phyloP scores from a whole-genome alignment of 2,113 vertebrate genomes.

The Aplodontia rufa region DNA sequence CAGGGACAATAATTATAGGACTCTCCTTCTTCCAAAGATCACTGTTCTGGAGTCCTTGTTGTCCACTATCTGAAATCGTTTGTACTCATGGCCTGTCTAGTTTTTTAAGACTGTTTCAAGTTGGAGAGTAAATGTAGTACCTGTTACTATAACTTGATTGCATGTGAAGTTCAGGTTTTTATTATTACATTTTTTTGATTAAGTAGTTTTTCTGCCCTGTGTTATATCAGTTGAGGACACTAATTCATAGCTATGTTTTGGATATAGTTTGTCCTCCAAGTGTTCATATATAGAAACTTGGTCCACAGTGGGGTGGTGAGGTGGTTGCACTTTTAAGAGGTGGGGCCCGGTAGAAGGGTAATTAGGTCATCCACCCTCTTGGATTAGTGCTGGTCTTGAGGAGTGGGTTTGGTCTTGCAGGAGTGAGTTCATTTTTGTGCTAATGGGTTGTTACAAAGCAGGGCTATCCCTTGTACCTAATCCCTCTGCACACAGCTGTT shows the following conservation, averaged over 20 bases:
- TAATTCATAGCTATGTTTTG: neutral
- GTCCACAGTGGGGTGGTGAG: neutral
- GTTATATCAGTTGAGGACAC: neutral
- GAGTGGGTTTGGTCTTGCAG: neutral
- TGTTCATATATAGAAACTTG: neutral
- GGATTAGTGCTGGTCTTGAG: neutral
- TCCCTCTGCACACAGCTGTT: neutral
- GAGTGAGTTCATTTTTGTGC: neutral
- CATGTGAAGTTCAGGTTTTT: neutral
- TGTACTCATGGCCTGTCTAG: neutral
- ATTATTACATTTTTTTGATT: neutral
- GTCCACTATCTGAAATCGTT: neutral
- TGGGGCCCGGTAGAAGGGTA: neutral
- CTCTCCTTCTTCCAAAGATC: neutral
- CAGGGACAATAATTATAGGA: neutral
- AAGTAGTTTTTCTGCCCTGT: neutral
- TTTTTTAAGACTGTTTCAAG: neutral
- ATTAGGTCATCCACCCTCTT: neutral
- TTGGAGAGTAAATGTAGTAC: neutral
- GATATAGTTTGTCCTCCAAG: neutral
- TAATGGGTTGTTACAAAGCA: neutral
- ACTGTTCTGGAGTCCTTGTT: neutral
- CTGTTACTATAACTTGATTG: neutral
- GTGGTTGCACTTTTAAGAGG: neutral
- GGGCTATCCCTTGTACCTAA: neutral